phyloP scores from a whole-genome alignment of 2,888 invertebrate species.

The Zaprionus lineosus region DNA sequence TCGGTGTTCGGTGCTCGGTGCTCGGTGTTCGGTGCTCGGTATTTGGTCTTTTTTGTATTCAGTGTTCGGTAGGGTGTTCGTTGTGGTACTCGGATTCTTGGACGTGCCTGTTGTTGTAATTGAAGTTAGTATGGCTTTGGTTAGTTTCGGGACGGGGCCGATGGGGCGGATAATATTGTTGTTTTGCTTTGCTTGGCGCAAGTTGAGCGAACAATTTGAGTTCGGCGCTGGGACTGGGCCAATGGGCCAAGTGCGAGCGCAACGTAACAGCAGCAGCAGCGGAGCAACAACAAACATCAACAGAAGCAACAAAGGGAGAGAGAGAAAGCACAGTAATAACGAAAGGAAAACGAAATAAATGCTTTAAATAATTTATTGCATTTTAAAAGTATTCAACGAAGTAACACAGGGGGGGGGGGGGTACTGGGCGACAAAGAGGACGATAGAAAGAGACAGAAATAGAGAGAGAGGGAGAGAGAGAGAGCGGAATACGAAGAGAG shows the following conservation, averaged over 20 bases:
- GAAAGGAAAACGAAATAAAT: slow-evolving; percentile 66
- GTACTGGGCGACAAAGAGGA: no score
- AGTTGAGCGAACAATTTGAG: slow-evolving; percentile 57
- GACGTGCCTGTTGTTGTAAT: slow-evolving; percentile 2
- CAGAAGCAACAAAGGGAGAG: neutral
- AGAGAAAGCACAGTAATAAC: slow-evolving; percentile 24
- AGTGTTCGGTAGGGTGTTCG: slow-evolving; percentile 12
- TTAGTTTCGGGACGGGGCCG: slow-evolving; percentile 4
- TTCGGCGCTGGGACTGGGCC: slow-evolving; percentile 53
- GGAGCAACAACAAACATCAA: slow-evolving; percentile 31
- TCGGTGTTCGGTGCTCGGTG: slow-evolving; percentile 4
- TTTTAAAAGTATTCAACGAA: slow-evolving; percentile 30
- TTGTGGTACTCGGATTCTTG: slow-evolving; percentile 1
- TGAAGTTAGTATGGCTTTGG: no score
- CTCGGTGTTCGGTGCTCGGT: slow-evolving; percentile 12
- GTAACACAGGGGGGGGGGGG: no score
- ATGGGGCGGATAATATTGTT: slow-evolving; percentile 35
- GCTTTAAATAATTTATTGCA: slow-evolving; percentile 70
- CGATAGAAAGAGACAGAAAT: neutral
- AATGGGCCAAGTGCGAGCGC: slow-evolving; percentile 55
- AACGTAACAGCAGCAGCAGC: slow-evolving; percentile 20
- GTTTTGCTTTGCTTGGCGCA: slow-evolving; percentile 53
- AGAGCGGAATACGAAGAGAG: no score
- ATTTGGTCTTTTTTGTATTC: neutral
- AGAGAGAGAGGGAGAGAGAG: neutral